phyloP scores from a whole-genome alignment of 2,888 invertebrate species.

The Toxonevra muliebris region DNA sequence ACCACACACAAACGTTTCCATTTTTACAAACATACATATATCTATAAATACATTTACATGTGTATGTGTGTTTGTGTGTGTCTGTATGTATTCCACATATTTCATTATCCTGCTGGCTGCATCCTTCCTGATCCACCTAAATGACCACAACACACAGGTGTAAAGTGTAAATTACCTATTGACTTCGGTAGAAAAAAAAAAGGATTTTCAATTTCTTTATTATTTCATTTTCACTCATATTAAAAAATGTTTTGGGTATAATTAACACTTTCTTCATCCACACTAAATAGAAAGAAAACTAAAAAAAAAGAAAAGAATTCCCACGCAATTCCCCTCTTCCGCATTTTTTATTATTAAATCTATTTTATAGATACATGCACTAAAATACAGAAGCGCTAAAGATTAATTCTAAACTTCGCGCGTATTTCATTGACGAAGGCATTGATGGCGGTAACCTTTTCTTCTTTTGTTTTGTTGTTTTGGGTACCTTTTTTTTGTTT shows the following conservation, averaged over 20 bases:
- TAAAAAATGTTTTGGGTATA: constrained; percentile 39
- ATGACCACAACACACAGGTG: constrained; percentile 46
- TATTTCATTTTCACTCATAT: constrained; percentile 20
- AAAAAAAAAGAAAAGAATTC: constrained; percentile 38
- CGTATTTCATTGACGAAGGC: neutral
- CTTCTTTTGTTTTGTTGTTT: constrained; percentile 2
- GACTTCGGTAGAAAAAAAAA: constrained; percentile 33
- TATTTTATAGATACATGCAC: constrained; percentile 1
- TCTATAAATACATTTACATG: no score
- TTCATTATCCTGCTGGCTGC: neutral
- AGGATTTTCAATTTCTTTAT: constrained; percentile 42
- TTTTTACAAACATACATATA: constrained; percentile 6
- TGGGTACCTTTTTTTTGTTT: constrained; percentile 20
- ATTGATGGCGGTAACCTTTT: no score
- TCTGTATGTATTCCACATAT: no score
- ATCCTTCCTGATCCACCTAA: neutral
- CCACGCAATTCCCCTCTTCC: constrained; percentile 48
- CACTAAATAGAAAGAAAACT: neutral
- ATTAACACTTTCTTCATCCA: constrained; percentile 51
- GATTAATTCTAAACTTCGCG: constrained; percentile 51
- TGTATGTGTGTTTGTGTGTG: no score
- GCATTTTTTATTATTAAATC: neutral
- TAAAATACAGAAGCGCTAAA: constrained; percentile 59
- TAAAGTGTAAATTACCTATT: constrained; percentile 44
- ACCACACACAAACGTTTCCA: constrained; percentile 46